A percentile compares a stretch with the other conserved stretches of the same genome.
These are phyloP conservation scores for Trachelus tabidus DNA, from an alignment of 2,888 invertebrate species.

Conservation along the genomic window DNA sequence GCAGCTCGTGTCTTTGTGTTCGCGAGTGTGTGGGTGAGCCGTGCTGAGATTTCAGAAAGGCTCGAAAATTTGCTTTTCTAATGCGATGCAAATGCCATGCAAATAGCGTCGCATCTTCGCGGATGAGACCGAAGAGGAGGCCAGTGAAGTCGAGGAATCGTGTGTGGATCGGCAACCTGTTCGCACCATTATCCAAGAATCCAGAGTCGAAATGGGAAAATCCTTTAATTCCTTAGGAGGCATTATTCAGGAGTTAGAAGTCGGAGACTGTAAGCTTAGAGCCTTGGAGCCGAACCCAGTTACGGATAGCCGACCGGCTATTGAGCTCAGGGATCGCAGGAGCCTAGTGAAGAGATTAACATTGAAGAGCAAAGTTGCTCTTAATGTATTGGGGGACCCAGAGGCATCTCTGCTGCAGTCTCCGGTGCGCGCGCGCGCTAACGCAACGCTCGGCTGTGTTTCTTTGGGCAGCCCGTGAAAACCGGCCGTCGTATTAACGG, in stretches of 20 bases:
- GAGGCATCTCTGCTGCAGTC: background rate
- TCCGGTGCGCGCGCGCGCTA: background rate
- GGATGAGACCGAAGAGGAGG: background rate
- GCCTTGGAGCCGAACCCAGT: no score
- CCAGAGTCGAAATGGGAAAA: background rate
- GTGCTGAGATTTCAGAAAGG: conserved; percentile 10
- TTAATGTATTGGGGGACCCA: background rate
- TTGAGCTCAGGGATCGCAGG: background rate
- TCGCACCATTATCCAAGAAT: background rate
- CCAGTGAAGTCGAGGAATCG: background rate
- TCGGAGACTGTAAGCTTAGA: background rate
- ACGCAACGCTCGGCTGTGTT: background rate
- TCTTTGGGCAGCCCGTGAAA: background rate
- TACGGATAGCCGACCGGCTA: background rate
- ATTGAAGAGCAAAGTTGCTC: background rate
- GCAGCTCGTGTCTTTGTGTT: background rate
- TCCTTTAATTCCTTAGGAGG: background rate
- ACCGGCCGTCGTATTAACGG: background rate
- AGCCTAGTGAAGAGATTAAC: background rate
- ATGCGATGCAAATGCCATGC: conserved; percentile 7
- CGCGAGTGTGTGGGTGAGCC: background rate
- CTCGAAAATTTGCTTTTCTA: conserved; percentile 7
- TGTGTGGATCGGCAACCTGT: background rate
- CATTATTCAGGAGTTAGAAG: background rate
- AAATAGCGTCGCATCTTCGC: background rate